These are phyloP conservation scores for Physeter macrocephalus DNA, from an alignment of 2,113 vertebrate genomes.

Conservation along the genomic window DNA sequence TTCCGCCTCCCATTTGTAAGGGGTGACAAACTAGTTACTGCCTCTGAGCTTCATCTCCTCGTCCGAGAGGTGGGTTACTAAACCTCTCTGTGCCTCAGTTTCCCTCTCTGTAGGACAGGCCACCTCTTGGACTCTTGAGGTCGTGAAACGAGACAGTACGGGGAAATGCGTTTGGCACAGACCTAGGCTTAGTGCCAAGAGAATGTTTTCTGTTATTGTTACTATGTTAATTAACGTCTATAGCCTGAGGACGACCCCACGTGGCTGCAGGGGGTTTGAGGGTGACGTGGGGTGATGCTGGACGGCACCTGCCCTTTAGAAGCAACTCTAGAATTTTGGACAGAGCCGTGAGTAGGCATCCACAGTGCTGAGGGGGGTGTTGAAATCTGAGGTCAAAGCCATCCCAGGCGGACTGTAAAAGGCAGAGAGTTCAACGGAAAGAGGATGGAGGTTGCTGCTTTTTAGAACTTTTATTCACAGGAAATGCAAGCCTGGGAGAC, in stretches of 20 bases:
- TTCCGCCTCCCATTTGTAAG: not conserved
- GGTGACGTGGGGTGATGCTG: rapidly evolving
- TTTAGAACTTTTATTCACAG: not conserved
- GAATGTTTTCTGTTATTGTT: rapidly evolving
- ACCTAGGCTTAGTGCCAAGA: not conserved
- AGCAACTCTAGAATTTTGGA: not conserved
- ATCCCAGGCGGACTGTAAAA: not conserved
- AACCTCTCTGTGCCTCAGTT: not conserved
- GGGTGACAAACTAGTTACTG: rapidly evolving
- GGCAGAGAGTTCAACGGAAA: not conserved
- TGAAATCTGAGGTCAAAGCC: not conserved
- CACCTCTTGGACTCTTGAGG: not conserved
- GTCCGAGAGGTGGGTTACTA: rapidly evolving
- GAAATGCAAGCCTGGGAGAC: not conserved
- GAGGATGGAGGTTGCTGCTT: not conserved
- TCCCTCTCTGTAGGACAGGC: not conserved
- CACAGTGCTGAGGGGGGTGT: rapidly evolving
- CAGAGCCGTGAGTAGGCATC: not conserved
- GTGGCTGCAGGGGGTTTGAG: not conserved
- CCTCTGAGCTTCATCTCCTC: not conserved
- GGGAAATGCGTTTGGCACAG: not conserved
- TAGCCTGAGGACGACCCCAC: not conserved
- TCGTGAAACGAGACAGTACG: not conserved
- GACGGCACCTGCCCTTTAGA: not conserved
- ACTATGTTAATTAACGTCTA: too few relatives aligned